These are phyloP conservation scores for Perccottus glenii DNA, from an alignment of 2,113 vertebrate species.

Conservation along the genomic window DNA sequence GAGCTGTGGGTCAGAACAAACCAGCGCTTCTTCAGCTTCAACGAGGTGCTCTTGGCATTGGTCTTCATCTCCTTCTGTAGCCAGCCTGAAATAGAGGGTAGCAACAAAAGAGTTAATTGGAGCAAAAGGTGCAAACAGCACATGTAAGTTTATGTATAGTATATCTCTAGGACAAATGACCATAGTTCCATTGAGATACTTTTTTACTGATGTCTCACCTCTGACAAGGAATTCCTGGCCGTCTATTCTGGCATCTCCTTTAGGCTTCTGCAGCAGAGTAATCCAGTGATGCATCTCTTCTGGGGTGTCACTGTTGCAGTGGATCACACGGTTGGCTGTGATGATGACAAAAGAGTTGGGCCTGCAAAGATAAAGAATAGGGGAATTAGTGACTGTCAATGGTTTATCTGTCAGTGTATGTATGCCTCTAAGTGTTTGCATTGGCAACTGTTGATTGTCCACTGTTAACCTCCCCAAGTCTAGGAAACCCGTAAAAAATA, in stretches of 20 bases:
- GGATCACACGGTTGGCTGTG: constrained; percentile 92
- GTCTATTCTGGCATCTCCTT: constrained; percentile 88
- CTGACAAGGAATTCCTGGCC: constrained; percentile 92
- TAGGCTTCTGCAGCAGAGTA: constrained; percentile 91
- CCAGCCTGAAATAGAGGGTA: constrained; percentile 80
- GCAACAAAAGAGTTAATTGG: background rate
- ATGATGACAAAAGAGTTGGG: constrained; percentile 96
- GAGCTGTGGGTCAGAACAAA: constrained; percentile 90
- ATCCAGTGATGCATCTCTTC: constrained; percentile 98
- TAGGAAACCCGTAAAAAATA: too few species aligned
- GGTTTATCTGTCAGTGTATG: too few species aligned
- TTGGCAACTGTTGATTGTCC: too few species aligned
- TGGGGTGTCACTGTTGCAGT: constrained; percentile 91
- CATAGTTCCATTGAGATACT: too few species aligned
- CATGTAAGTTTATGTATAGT: too few species aligned
- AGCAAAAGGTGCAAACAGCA: background rate
- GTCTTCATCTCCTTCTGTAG: constrained; percentile 91
- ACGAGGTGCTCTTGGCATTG: constrained; percentile 86
- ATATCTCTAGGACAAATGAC: too few species aligned
- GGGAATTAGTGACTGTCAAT: background rate
- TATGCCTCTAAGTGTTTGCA: too few species aligned
- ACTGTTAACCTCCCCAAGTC: too few species aligned
- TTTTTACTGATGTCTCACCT: constrained; percentile 69
- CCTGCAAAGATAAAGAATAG: constrained; percentile 63
- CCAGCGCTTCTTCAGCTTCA: constrained; percentile 94